phyloP scores from a whole-genome alignment of 2,113 vertebrate genomes.

The Labrus mixtus region DNA sequence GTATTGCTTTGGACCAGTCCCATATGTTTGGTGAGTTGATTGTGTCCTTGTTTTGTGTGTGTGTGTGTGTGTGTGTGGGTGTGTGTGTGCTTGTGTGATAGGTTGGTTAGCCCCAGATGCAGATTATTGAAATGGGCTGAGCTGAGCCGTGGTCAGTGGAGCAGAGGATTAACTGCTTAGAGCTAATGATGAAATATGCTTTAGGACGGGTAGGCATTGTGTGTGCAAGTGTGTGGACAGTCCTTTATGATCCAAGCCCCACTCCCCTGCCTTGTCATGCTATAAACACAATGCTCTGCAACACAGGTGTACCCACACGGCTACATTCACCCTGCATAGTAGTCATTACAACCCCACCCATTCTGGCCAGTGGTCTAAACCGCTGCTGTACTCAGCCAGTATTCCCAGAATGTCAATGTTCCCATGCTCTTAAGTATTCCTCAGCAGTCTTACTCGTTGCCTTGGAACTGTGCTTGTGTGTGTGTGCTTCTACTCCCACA shows the following conservation, averaged over 20 bases:
- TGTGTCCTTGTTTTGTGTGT: conserved; percentile 57
- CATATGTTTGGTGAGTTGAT: conserved; percentile 67
- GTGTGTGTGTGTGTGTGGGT: conserved; percentile 19
- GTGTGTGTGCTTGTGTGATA: conserved; percentile 45
- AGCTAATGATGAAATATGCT: conserved; percentile 87
- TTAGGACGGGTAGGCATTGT: conserved; percentile 57
- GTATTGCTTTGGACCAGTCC: conserved; percentile 64
- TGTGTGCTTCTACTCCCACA: conserved; percentile 46
- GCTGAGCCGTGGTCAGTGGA: conserved; percentile 80
- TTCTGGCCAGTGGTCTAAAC: conserved; percentile 47
- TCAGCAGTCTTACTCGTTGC: conserved; percentile 65
- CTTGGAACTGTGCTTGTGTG: conserved; percentile 42
- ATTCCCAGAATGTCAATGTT: conserved; percentile 62
- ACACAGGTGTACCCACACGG: conserved; percentile 23
- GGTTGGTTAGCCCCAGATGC: conserved; percentile 77
- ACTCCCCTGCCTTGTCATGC: conserved; percentile 20
- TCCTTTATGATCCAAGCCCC: conserved; percentile 39
- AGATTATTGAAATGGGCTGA: conserved; percentile 84
- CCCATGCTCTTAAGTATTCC: conserved; percentile 75
- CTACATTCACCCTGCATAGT: conserved; percentile 29
- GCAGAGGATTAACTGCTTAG: conserved; percentile 87
- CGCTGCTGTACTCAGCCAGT: conserved; percentile 34
- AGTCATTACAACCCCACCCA: conserved; percentile 48
- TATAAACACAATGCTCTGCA: conserved; percentile 45
- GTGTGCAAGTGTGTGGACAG: conserved; percentile 30